These are phyloP conservation scores for Eupithecia dodoneata DNA, from an alignment of 2,888 invertebrate genomes.

Conservation along the genomic window DNA sequence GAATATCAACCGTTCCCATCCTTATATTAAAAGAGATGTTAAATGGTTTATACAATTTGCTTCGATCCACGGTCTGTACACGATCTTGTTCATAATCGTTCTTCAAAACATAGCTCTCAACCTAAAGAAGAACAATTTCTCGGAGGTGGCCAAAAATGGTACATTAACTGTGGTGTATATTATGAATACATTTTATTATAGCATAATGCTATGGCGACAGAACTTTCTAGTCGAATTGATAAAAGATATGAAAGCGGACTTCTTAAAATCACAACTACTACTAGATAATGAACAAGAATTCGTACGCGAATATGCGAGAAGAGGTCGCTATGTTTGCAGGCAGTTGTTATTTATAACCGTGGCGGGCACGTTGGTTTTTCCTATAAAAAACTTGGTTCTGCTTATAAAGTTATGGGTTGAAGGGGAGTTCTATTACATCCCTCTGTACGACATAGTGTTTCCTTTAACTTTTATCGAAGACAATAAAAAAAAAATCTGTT, in stretches of 20 bases:
- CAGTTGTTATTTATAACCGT: conserved; percentile 20
- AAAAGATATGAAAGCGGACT: neutral
- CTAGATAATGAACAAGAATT: conserved; percentile 22
- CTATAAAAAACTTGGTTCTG: neutral
- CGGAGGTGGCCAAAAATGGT: conserved; percentile 1
- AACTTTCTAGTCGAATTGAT: neutral
- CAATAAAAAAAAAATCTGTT: neutral
- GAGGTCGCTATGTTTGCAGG: conserved; percentile 14
- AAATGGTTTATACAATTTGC: neutral
- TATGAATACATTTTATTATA: neutral
- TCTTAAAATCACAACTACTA: neutral
- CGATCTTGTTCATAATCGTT: neutral
- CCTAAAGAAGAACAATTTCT: neutral
- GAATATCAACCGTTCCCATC: neutral
- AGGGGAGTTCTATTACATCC: neutral
- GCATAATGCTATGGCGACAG: neutral
- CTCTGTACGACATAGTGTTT: neutral
- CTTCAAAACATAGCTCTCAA: neutral
- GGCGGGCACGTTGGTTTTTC: neutral
- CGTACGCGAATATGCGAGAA: conserved; percentile 21
- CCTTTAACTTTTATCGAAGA: neutral
- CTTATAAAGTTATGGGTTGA: neutral
- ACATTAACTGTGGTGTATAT: neutral
- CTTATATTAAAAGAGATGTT: neutral
- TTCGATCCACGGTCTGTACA: neutral